Base-by-base conservation (phyloP, 2,888 invertebrate species). In the Tetramorium bicarinatum region DNA sequence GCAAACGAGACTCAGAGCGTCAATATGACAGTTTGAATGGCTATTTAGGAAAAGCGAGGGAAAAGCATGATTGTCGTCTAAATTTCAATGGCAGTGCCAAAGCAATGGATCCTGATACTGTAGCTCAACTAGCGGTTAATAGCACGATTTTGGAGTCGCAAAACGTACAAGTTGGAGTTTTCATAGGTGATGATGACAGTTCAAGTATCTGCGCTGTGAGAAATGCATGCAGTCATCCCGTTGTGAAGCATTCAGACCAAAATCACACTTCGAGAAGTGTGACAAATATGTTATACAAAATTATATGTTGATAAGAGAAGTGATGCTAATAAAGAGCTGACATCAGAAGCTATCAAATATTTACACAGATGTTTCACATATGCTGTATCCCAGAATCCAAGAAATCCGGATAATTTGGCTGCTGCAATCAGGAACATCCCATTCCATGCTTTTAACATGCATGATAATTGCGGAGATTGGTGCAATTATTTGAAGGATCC, bases 91-190 rank as follows among this genome's bases (percentile, higher is more conserved):
- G 90, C 8, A 87, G 87, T 76, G 90, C 90, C 0, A 93, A 92
- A 85, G 90, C 89, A 1, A 92, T 92, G 91, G 90, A 93, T 71
- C 84, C 91, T 47, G 77, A 90, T 83, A 85, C 85, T 21, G 91
- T 88, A 0, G 83, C 61, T 15, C 76, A 88, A 54, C 29, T 91
- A 3, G 76, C 86, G 0, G 56, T 6, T 56, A 71, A 44, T 2
- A 90, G 86, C 71, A 2, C 69, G 0, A 82, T 88, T 75, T 83
- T 92, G 49, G 82, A 87, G 61, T 64, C 76, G 21, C 3, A 67
- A 15, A 88, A 89, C 75, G 34, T 89, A 0, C 69, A 88, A 82
- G 84, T 91, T 41, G 90, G 87, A 13, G 77, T 91, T 21, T 74
- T 92, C 8, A 83, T 89, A 52, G 89, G 88, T 7, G 90, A 91